Evolutionary conservation across 2,888 invertebrate species (phyloP), one percentile per base, ranked within the genome.

Genomic region (Timandra comae): DNA sequence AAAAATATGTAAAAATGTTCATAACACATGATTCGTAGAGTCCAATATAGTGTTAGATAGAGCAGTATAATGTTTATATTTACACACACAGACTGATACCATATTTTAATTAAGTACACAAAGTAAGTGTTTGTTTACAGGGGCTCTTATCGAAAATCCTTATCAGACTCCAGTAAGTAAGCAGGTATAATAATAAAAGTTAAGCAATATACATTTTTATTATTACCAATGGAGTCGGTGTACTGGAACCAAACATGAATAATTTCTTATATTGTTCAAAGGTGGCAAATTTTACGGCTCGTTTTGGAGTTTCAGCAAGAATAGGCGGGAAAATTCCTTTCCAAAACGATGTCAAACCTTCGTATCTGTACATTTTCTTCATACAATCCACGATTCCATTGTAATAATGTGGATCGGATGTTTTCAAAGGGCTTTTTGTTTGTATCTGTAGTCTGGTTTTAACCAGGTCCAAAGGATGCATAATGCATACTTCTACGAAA

Each of bases 291-390:
- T 98, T 98, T 7, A 95, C 93, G 8, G 97, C 97, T 61, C 97
- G 78, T 75, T 98, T 98, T 1, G 98, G 98, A 1, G 97, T 98
- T 84, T 98, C 98, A 5, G 95, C 97, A 41, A 97, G 71, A 52
- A 98, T 92, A 4, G 98, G 98, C 3, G 97, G 98, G 46, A 97
- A 53, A 48, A 98, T 95, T 41, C 98, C 98, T 86, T 97, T 96
- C 92, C 96, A 97, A 72, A 93, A 95, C 6, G 96, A 93, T 29
- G 89, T 82, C 7, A 93, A 43, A 2, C 97, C 97, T 87, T 98
- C 98, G 50, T 89, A 86, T 52, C 76, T 88, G 60, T 95, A 94
- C 93, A 98, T 98, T 86, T 96, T 96, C 43, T 81, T 87, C 77
- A 97, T 91, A 69, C 97, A 97, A 65, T 97, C 97, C 23, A 89